These are phyloP conservation scores for Fabriciana adippe DNA, from an alignment of 2,888 invertebrate species.

Conservation along the genomic window DNA sequence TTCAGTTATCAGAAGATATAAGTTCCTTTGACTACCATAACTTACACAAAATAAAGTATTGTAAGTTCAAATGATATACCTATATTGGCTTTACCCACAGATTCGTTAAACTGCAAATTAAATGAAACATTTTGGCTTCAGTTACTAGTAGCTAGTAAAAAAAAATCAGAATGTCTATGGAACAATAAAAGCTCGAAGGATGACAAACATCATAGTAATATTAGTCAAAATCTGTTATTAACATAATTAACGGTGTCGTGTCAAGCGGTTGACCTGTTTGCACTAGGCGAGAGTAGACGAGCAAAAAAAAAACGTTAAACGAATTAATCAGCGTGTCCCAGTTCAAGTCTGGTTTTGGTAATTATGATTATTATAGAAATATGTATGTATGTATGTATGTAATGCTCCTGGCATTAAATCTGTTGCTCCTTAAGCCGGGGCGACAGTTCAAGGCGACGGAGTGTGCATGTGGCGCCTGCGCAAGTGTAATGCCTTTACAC, in stretches of 20 bases:
- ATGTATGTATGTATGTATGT: slow-evolving; percentile 24
- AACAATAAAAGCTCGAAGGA: slow-evolving; percentile 9
- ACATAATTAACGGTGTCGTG: slow-evolving; percentile 51
- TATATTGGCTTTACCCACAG: no score
- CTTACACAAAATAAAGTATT: no score
- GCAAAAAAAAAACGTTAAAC: slow-evolving; percentile 53
- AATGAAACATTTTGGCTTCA: no score
- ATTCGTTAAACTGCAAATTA: no score
- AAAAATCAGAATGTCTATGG: no score
- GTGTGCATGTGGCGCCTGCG: slow-evolving; percentile 43
- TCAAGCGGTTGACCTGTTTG: slow-evolving; percentile 54
- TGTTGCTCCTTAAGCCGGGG: slow-evolving; percentile 58
- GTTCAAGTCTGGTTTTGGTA: slow-evolving; percentile 65
- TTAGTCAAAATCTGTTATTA: slow-evolving; percentile 46
- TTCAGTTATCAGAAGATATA: no score
- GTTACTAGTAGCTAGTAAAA: no score
- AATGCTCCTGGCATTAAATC: slow-evolving; percentile 63
- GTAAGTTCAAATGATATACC: no score
- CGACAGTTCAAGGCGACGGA: slow-evolving; percentile 67
- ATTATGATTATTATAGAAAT: slow-evolving; percentile 44
- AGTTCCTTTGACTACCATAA: no score
- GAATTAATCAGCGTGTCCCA: slow-evolving; percentile 58
- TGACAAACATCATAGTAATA: slow-evolving; percentile 19
- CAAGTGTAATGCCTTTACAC: slow-evolving; percentile 37
- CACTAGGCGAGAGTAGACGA: slow-evolving; percentile 48